Evolutionary conservation across 2,888 invertebrate genomes (phyloP), one percentile per base, ranked within the genome.

Genomic region (Chrysodeixis includens): DNA sequence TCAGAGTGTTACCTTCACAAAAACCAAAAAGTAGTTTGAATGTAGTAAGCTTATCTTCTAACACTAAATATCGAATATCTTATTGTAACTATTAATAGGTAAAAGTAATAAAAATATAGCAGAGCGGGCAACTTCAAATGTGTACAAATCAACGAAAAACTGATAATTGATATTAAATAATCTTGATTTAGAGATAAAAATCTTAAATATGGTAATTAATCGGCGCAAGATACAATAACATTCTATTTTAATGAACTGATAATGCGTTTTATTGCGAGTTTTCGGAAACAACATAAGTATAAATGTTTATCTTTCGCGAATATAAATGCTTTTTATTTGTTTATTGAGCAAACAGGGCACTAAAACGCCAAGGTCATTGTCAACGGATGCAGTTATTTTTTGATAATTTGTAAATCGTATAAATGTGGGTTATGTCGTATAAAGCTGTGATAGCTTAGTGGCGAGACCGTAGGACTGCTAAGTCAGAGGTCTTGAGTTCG

Each of bases 311-410:
- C 26, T 30, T 1, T 32, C 5, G 12, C 46, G 18, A 18, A 49
- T 49, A 49, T 20, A 49, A 18, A 10, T 49, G 46, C 10, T 20
- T 20, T 49, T 68, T 44, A 53, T 59, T 59, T 49, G 52, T 70
- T 58, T 60, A 72, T 75, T 70, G 57, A n/a, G 12, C 51, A 75
- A 69, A 52, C 51, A 64, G 18, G 7, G 71, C 44, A 35, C 70
- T 75, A 63, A 64, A 70, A 63, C 9, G 14, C 22, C 2, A 20
- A 20, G 6, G 8, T 18, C 1, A 8, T 9, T 16, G 16, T 49
- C 20, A 9, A 4, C 20, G 2, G 9, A 49, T 49, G 20, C 10
- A 49, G 20, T 49, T 49, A 20, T 40, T n/a, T 40, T 40, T 26
- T 26, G 6, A 26, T 26, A 26, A 26, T 26, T n/a, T n/a, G n/a